These are phyloP conservation scores for Siderastrea radians DNA, from an alignment of 92 coral and sea anemone species.

Conservation along the genomic window DNA sequence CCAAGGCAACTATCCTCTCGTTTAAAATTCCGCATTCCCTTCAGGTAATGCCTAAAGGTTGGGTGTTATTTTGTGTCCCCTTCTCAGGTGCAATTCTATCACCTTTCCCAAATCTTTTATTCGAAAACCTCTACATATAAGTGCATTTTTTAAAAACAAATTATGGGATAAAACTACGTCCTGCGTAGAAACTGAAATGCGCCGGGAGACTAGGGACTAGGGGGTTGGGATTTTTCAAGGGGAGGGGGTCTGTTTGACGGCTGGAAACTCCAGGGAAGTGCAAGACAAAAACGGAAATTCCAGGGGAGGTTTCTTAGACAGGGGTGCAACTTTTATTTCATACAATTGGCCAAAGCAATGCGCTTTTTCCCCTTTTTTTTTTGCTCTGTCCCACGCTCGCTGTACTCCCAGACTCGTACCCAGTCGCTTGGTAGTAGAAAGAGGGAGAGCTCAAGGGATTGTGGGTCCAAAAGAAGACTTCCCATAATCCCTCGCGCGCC, in stretches of 20 bases:
- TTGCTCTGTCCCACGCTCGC: background rate
- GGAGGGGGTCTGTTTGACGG: background rate
- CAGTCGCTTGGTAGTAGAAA: too few species aligned
- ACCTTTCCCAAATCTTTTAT: too few species aligned
- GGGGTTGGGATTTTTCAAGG: background rate
- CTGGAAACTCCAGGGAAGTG: background rate
- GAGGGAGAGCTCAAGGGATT: too few species aligned
- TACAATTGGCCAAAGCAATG: background rate
- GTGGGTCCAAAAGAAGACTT: too few species aligned
- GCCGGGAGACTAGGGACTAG: background rate
- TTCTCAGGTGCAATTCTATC: too few species aligned
- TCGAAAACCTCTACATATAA: background rate
- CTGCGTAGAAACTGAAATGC: background rate
- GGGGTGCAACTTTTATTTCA: background rate
- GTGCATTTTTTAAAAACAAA: background rate
- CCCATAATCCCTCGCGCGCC: too few species aligned
- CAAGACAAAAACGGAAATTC: background rate
- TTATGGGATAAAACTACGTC: background rate
- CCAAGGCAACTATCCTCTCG: background rate
- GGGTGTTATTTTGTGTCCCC: too few species aligned
- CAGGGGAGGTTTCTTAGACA: background rate
- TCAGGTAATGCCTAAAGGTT: too few species aligned
- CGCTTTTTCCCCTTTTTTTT: background rate
- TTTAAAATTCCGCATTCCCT: background rate
- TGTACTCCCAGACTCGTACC: too few species aligned